These are phyloP conservation scores for Anoncus sp. DNA, from an alignment of 2,888 invertebrate species.

Conservation along the genomic window DNA sequence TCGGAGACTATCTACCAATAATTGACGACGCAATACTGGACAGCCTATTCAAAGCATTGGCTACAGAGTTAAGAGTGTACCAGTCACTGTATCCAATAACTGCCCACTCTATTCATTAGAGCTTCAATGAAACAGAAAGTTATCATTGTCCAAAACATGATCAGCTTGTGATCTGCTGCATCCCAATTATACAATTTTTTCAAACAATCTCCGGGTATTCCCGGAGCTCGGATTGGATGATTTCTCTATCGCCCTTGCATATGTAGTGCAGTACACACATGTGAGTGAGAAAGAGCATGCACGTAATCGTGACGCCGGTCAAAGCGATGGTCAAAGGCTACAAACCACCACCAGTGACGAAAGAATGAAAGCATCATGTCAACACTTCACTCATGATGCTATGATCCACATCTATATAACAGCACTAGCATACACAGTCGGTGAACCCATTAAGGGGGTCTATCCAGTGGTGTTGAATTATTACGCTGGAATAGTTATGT, in stretches of 20 bases:
- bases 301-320: not conserved
- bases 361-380: constrained; percentile 11
- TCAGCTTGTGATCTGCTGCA: constrained; percentile 71
- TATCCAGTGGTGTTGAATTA: constrained; percentile 5
- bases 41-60: constrained; percentile 9
- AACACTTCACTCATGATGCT: constrained; percentile 6
- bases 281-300: not conserved
- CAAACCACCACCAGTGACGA: constrained; percentile 8
- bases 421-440: not conserved
- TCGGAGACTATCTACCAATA: not conserved
- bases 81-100: constrained; percentile 19
- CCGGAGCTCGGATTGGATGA: not conserved
- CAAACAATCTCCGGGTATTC: constrained; percentile 65
- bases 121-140: constrained; percentile 74
- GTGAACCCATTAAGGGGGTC: constrained; percentile 15
- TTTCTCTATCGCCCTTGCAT: not conserved
- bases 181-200: constrained; percentile 75
- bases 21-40: not conserved
- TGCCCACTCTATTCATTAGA: constrained; percentile 46
- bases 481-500: not conserved
- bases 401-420: constrained; percentile 8
- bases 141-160: constrained; percentile 76
- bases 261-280: not conserved
- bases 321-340: constrained; percentile 4
- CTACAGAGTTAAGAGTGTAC: not conserved